Conservation (phyloP, 2,888 invertebrate species). For the Penaeus monodon region DNA sequence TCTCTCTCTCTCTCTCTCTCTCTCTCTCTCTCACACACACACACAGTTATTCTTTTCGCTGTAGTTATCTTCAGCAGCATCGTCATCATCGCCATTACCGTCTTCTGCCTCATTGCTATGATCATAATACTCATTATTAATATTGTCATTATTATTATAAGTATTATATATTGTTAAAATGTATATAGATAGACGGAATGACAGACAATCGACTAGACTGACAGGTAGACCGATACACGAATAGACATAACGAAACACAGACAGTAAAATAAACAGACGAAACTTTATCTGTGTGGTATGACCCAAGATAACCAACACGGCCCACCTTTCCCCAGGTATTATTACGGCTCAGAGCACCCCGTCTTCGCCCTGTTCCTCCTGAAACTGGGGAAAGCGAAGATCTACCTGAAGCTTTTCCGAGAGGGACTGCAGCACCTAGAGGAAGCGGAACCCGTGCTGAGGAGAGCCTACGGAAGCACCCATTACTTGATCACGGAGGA, state of each 20-base stretch:
- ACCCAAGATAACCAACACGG: background rate
- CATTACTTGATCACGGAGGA: slow-evolving; percentile 38
- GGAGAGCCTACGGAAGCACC: slow-evolving; percentile 8
- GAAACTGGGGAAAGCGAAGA: slow-evolving; percentile 52
- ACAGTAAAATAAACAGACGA: too few relatives aligned
- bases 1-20: background rate
- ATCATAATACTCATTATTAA: too few relatives aligned
- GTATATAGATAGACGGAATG: too few relatives aligned
- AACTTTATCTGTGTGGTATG: too few relatives aligned
- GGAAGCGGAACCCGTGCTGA: slow-evolving; percentile 40
- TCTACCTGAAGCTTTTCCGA: slow-evolving; percentile 44
- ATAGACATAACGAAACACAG: too few relatives aligned
- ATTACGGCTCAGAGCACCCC: slow-evolving; percentile 41
- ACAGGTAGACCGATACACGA: too few relatives aligned
- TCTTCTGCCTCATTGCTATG: background rate
- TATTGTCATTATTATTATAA: too few relatives aligned
- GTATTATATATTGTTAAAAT: too few relatives aligned
- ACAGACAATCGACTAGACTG: too few relatives aligned
- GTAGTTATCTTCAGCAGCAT: background rate
- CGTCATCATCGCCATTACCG: too few relatives aligned
- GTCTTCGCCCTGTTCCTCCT: slow-evolving; percentile 40
- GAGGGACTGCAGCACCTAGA: slow-evolving; percentile 35
- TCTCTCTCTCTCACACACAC: background rate
- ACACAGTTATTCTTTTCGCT: background rate
- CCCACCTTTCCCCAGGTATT: slow-evolving; percentile 19